A percentile compares a stretch with the other conserved stretches of the same genome.
phyloP scores from a whole-genome alignment of 2,888 invertebrate genomes.

The Neoscelio sp. region DNA sequence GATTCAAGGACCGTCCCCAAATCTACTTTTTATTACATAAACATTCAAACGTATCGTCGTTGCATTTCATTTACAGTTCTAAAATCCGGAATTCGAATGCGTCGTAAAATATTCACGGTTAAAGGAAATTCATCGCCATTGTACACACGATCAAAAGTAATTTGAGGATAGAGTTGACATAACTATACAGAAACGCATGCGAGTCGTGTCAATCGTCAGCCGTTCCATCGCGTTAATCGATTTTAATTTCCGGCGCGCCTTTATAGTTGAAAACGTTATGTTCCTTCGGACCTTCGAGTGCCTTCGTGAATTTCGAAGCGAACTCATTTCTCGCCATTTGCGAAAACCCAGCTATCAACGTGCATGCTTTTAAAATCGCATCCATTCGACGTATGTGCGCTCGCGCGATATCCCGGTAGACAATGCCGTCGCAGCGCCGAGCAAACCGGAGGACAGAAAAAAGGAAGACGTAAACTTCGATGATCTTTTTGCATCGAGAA shows the following conservation, averaged over 20 bases:
- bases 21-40: no score
- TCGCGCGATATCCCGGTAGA: neutral
- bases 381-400: slow-evolving; percentile 22
- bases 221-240: slow-evolving; percentile 73
- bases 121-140: slow-evolving; percentile 45
- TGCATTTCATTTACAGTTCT: slow-evolving; percentile 16
- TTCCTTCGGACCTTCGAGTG: slow-evolving; percentile 57
- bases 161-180: slow-evolving; percentile 57
- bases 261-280: slow-evolving; percentile 66
- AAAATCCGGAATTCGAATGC: slow-evolving; percentile 9
- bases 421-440: no score
- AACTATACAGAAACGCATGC: slow-evolving; percentile 28
- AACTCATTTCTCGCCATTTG: slow-evolving; percentile 37
- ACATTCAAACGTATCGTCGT: no score
- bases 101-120: slow-evolving; percentile 50
- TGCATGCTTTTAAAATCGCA: slow-evolving; percentile 48
- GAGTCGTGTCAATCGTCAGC: slow-evolving; percentile 46
- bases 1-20: no score
- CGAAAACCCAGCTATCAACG: slow-evolving; percentile 55
- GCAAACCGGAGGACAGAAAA: slow-evolving; percentile 1
- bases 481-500: slow-evolving; percentile 41
- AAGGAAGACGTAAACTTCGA: slow-evolving; percentile 19
- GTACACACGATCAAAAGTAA: slow-evolving; percentile 56
- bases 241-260: slow-evolving; percentile 78
- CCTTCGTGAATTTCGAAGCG: slow-evolving; percentile 49